Evolutionary conservation across 2,888 invertebrate genomes (phyloP).

Genomic region (Oscheius sp.): DNA sequence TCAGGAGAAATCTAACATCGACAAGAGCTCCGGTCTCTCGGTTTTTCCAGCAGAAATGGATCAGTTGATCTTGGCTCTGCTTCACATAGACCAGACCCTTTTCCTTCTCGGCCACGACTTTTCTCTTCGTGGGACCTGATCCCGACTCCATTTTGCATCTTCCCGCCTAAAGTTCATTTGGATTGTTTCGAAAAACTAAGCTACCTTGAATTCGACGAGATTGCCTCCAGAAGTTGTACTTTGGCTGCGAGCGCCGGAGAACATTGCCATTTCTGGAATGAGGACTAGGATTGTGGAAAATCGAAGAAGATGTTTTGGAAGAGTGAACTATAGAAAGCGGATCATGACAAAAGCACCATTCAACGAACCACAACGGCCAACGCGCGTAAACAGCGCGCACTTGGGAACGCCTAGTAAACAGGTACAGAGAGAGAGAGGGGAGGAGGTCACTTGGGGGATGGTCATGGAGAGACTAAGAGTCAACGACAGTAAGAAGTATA

Average conservation of each 20-base stretch:
- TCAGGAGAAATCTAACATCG: conserved; percentile 79
- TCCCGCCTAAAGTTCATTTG: conserved; percentile 56
- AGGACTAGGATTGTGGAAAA: not conserved
- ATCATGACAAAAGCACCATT: not conserved
- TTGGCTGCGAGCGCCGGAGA: conserved; percentile 46
- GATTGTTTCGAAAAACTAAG: not conserved
- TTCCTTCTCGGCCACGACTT: conserved; percentile 76
- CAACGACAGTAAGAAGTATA: too few species aligned
- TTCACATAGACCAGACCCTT: conserved; percentile 94
- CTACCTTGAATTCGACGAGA: conserved; percentile 61
- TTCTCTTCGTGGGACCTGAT: conserved; percentile 66
- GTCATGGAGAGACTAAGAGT: too few species aligned
- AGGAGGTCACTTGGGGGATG: too few species aligned
- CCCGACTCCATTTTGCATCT: conserved; percentile 62
- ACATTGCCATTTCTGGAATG: conserved; percentile 43
- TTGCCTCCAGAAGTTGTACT: conserved; percentile 41
- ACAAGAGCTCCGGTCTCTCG: conserved; percentile 90
- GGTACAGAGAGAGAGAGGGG: too few species aligned
- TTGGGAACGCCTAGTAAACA: not conserved
- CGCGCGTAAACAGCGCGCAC: not conserved
- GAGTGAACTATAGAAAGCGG: not conserved
- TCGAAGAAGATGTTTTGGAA: not conserved
- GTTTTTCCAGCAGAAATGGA: conserved; percentile 99
- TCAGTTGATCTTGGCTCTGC: conserved; percentile 94
- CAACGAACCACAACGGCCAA: not conserved